Evolutionary conservation across 2,797 vertebrate species (phyloP).

Genomic region (Siniperca obscura): DNA sequence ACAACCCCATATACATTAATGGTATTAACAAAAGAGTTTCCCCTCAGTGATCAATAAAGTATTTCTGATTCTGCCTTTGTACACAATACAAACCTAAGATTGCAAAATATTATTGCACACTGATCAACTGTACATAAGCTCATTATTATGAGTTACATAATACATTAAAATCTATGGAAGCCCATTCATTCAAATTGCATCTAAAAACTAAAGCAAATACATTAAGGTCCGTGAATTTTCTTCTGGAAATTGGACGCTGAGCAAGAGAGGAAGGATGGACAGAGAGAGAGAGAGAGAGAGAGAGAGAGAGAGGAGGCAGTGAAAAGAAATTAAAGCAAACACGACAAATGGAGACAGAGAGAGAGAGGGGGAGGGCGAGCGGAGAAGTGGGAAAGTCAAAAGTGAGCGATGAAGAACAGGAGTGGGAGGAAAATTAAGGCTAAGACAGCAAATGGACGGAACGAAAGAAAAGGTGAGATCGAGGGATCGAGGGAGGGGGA

Average conservation of each 20-base stretch:
- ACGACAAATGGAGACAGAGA: conserved; percentile 23
- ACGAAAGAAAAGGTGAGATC: conserved; percentile 8
- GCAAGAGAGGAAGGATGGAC: background rate
- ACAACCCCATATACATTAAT: background rate
- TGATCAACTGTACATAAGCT: background rate
- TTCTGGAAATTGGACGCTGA: background rate
- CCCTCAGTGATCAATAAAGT: too few relatives aligned
- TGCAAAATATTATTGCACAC: too few relatives aligned
- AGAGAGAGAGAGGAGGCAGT: background rate
- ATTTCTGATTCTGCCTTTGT: background rate
- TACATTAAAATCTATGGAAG: background rate
- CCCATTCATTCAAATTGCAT: background rate
- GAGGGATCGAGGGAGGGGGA: conserved; percentile 6
- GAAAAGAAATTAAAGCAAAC: background rate
- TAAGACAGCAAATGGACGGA: conserved; percentile 41
- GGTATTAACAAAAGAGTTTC: too few relatives aligned
- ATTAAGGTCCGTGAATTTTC: too few relatives aligned
- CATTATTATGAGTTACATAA: background rate
- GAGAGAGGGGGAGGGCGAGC: background rate
- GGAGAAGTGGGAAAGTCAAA: conserved; percentile 35
- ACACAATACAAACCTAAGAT: background rate
- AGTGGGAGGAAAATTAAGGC: conserved; percentile 55
- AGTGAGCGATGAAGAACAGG: conserved; percentile 20
- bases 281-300: background rate
- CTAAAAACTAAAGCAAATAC: background rate